Evolutionary conservation across 2,888 invertebrate species (phyloP).

Genomic region (Liodrosophila aerea): DNA sequence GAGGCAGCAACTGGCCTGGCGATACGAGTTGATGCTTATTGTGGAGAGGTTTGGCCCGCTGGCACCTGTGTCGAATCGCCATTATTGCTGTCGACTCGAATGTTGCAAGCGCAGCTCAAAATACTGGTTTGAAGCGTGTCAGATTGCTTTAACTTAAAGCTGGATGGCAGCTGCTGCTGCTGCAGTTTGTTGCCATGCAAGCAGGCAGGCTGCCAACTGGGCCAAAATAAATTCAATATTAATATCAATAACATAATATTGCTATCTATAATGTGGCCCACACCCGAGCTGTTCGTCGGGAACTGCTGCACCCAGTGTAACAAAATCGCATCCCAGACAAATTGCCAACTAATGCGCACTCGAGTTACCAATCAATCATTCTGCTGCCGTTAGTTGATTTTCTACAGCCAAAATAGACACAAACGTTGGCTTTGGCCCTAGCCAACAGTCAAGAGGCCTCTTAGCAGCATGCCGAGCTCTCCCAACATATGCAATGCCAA

Average conservation of each 20-base stretch:
- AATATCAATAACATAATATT: constrained; percentile 48
- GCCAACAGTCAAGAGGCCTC: constrained; percentile 39
- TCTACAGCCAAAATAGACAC: constrained; percentile 33
- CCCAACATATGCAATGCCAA: constrained; percentile 47
- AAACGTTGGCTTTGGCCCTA: constrained; percentile 42
- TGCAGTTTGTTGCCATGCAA: constrained; percentile 20
- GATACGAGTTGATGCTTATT: not conserved
- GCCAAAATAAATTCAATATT: constrained; percentile 43
- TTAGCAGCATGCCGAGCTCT: constrained; percentile 17
- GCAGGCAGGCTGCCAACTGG: constrained; percentile 25
- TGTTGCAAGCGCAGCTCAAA: constrained; percentile 63
- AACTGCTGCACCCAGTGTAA: constrained; percentile 48
- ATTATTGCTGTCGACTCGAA: constrained; percentile 34
- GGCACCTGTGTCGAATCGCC: constrained; percentile 59
- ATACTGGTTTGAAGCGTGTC: constrained; percentile 68
- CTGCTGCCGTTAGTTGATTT: constrained; percentile 10
- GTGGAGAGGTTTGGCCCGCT: constrained; percentile 17
- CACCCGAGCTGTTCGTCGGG: constrained; percentile 24
- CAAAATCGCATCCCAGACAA: constrained; percentile 53
- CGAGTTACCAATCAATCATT: constrained; percentile 62
- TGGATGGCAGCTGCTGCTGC: constrained; percentile 44
- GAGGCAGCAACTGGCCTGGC: not conserved
- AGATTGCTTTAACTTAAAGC: constrained; percentile 45
- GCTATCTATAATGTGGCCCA: constrained; percentile 10
- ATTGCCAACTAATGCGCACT: constrained; percentile 35